These are phyloP conservation scores for Tyria jacobaeae DNA, from an alignment of 2,888 invertebrate genomes.

Conservation along the genomic window DNA sequence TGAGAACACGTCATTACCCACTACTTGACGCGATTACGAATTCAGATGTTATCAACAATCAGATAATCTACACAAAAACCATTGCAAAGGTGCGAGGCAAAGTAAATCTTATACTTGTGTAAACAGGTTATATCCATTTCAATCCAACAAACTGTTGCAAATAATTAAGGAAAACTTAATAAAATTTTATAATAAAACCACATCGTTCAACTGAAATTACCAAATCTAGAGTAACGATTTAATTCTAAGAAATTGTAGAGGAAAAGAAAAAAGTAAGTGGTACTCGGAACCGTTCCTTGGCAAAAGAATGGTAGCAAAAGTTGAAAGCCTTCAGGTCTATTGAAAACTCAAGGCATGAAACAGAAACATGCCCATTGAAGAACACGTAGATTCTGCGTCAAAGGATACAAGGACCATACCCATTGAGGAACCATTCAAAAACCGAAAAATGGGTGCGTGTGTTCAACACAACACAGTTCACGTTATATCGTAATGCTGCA, in stretches of 20 bases:
- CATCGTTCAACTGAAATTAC: not conserved
- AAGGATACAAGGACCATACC: conserved; percentile 69
- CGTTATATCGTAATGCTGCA: conserved; percentile 68
- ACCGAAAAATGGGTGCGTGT: conserved; percentile 71
- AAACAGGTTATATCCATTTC: not conserved
- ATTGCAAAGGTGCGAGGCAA: conserved; percentile 32
- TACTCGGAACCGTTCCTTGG: conserved; percentile 19
- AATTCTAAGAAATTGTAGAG: conserved; percentile 13
- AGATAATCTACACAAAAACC: conserved; percentile 36
- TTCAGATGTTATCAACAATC: conserved; percentile 43
- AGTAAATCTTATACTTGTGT: conserved; percentile 5
- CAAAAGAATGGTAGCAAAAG: conserved; percentile 39
- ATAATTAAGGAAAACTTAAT: conserved; percentile 14
- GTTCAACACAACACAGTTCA: conserved; percentile 60
- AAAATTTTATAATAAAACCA: conserved; percentile 1
- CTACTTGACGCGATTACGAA: conserved; percentile 29
- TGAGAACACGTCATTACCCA: conserved; percentile 29
- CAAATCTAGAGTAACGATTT: conserved; percentile 2
- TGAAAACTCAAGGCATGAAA: conserved; percentile 74
- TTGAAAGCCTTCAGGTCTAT: conserved; percentile 62
- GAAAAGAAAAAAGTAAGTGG: conserved; percentile 13
- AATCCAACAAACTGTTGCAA: conserved; percentile 1
- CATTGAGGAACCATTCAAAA: conserved; percentile 50
- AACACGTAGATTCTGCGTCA: conserved; percentile 75
- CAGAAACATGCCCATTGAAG: conserved; percentile 77